Evolutionary conservation across 1,140 invertebrate genomes (phyloP).

Genomic region (Eumeta japonica): DNA sequence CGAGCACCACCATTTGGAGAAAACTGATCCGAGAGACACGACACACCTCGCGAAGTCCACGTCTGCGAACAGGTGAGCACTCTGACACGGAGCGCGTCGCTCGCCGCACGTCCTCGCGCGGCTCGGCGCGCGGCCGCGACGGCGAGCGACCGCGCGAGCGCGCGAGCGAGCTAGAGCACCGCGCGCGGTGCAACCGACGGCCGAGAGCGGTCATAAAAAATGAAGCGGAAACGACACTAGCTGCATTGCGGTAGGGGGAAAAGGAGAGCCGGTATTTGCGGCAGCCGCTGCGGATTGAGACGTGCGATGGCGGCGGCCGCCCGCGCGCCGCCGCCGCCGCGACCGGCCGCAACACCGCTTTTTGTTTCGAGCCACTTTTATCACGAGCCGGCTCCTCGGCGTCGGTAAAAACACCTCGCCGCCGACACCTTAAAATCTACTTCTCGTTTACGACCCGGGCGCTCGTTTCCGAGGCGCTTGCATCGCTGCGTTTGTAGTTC

Average conservation of each 20-base stretch:
- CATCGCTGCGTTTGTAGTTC: constrained; percentile 32
- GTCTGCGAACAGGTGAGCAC: constrained; percentile 20
- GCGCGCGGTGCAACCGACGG: constrained; percentile 47
- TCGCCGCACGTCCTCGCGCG: constrained; percentile 21
- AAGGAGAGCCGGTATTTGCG: constrained; percentile 53
- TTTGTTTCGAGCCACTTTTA: constrained; percentile 51
- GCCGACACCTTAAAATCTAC: constrained; percentile 49
- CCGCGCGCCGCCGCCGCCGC: constrained; percentile 66
- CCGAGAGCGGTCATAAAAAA: constrained; percentile 35
- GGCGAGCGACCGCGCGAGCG: constrained; percentile 13
- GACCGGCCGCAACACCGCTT: constrained; percentile 36
- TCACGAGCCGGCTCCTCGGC: constrained; percentile 40
- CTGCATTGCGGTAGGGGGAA: constrained; percentile 58
- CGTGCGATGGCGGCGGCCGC: constrained; percentile 55
- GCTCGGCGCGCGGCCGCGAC: constrained; percentile 7
- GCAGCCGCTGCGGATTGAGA: constrained; percentile 46
- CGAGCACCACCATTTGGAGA: constrained; percentile 84
- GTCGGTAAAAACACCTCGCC: constrained; percentile 27
- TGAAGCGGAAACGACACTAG: constrained; percentile 58
- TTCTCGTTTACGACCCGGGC: too few species aligned
- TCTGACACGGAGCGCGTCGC: constrained; percentile 29
- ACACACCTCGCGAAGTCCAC: constrained; percentile 19
- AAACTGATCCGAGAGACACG: constrained; percentile 33
- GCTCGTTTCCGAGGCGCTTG: constrained; percentile 45
- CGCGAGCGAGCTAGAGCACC: constrained; percentile 28